Conservation (phyloP, 35 echinoderm and acorn worm genomes). For the Eucidaris tribuloides region DNA sequence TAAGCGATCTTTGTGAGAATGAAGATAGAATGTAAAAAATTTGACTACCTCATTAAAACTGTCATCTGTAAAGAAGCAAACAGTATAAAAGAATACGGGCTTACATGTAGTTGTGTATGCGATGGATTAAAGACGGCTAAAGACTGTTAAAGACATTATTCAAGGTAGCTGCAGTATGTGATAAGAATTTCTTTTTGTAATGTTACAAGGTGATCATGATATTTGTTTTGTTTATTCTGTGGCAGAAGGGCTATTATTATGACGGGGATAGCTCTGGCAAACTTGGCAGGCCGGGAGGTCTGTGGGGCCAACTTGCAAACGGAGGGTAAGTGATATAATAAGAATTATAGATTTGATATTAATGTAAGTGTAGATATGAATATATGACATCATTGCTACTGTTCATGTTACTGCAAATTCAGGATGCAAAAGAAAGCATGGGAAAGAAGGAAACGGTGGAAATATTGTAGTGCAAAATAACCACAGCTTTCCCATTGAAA, state of each 20-base stretch:
- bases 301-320: conserved; percentile 65
- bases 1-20: no score
- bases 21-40: no score
- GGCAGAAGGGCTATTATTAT: neutral
- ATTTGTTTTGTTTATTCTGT: neutral
- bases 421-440: neutral
- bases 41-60: no score
- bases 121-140: neutral
- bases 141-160: neutral
- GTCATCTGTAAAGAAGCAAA: no score
- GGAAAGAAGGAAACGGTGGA: neutral
- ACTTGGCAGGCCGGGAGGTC: conserved; percentile 15
- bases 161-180: no score
- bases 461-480: neutral
- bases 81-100: neutral
- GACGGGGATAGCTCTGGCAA: conserved; percentile 38
- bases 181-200: neutral
- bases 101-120: neutral
- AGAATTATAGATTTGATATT: neutral
- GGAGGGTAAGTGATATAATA: conserved; percentile 59
- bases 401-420: no score
- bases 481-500: neutral
- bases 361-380: no score
- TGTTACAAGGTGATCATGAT: no score
- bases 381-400: neutral